Conservation (phyloP, 2,888 invertebrate genomes). For the Pterostichus madidus region DNA sequence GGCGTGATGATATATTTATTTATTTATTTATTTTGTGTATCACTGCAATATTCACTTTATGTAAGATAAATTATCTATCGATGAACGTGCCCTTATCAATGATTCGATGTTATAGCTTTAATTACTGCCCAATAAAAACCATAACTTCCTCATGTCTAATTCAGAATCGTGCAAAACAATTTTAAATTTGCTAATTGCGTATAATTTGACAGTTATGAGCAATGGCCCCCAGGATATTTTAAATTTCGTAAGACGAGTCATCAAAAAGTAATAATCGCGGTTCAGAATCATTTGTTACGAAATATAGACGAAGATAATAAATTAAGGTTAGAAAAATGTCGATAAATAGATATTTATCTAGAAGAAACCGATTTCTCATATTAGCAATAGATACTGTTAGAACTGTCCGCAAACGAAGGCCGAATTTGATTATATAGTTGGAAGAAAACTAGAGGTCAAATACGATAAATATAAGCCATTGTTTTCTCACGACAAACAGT, state of each 20-base stretch:
- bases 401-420: constrained; percentile 52
- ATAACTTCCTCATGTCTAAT: too few relatives aligned
- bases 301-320: not conserved
- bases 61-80: too few relatives aligned
- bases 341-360: constrained; percentile 19
- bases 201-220: not conserved
- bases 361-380: constrained; percentile 21
- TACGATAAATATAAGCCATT: constrained; percentile 48
- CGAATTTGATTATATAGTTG: constrained; percentile 58
- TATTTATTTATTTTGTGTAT: too few relatives aligned
- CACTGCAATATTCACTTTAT: too few relatives aligned
- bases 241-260: constrained; percentile 9
- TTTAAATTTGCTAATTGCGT: not conserved
- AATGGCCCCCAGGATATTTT: not conserved
- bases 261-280: constrained; percentile 19
- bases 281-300: constrained; percentile 1
- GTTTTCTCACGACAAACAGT: constrained; percentile 49
- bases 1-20: too few relatives aligned
- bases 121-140: too few relatives aligned
- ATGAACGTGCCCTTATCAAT: too few relatives aligned
- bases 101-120: too few relatives aligned
- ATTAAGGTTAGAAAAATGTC: constrained; percentile 9
- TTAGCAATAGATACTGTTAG: constrained; percentile 26
- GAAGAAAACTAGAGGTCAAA: constrained; percentile 55
- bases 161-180: not conserved